Percentiles rank a stretch among this genome's conserved stretches.
Conservation (phyloP, 2,797 vertebrate genomes). For the Arctocebus calabarensis region DNA sequence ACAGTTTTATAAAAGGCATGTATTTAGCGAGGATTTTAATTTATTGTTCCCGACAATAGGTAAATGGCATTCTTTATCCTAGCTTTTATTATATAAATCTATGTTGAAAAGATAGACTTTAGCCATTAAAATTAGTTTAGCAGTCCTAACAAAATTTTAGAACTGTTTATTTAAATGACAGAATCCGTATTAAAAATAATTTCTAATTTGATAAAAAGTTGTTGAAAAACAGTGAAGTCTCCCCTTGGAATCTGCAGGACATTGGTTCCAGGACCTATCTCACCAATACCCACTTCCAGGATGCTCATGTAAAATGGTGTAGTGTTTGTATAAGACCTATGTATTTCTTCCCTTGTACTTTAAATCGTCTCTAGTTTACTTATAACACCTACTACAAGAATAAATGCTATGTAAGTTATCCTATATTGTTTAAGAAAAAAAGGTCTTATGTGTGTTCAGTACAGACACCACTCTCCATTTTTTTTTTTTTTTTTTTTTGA, state of each 20-base stretch:
- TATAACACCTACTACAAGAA: not conserved
- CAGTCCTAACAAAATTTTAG: not conserved
- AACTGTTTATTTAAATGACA: slow-evolving; percentile 22
- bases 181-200: not conserved
- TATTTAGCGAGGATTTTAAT: slow-evolving; percentile 42
- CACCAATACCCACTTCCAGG: not conserved
- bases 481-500: no score
- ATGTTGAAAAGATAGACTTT: slow-evolving; percentile 2
- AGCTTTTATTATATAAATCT: not conserved
- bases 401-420: not conserved
- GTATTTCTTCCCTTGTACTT: not conserved
- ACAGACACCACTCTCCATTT: not conserved
- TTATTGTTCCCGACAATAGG: not conserved
- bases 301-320: not conserved
- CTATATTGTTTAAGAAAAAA: not conserved
- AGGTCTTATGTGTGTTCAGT: not conserved
- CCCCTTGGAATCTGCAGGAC: not conserved
- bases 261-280: not conserved
- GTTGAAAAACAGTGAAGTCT: not conserved
- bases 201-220: not conserved
- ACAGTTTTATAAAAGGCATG: not conserved
- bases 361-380: not conserved
- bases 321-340: not conserved
- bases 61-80: not conserved
- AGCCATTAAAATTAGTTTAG: slow-evolving; percentile 29